Percentiles rank a stretch among this genome's conserved stretches.
phyloP scores from a whole-genome alignment of 2,797 vertebrate genomes.

The Apogon talboti region DNA sequence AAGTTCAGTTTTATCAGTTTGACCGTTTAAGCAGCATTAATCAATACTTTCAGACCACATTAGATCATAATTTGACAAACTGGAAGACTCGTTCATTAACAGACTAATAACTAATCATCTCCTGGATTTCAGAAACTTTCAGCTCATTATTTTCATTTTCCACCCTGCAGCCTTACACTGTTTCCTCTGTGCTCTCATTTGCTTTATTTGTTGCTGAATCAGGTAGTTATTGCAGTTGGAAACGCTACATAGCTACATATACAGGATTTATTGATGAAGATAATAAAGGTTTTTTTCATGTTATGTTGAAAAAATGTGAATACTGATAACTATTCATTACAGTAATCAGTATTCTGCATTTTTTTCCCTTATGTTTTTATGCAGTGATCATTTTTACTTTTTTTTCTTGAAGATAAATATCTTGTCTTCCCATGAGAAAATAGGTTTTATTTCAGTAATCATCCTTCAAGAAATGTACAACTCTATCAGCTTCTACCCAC shows the following conservation, averaged over 20 bases:
- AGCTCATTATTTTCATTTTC: neutral
- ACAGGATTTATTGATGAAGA: too few relatives aligned
- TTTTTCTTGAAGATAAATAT: too few relatives aligned
- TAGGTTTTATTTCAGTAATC: neutral
- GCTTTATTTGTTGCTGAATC: neutral
- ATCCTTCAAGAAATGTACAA: neutral
- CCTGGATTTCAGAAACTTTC: neutral
- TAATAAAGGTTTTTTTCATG: too few relatives aligned
- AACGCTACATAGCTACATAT: too few relatives aligned
- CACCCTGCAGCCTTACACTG: too few relatives aligned
- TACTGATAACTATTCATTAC: neutral
- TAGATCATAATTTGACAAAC: neutral
- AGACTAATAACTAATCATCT: neutral
- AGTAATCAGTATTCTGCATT: too few relatives aligned
- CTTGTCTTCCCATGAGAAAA: neutral
- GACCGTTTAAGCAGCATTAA: neutral
- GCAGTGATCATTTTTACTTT: too few relatives aligned
- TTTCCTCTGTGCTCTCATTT: too few relatives aligned
- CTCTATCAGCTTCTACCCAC: neutral
- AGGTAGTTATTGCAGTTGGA: neutral
- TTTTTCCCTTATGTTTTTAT: too few relatives aligned
- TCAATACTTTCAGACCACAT: neutral
- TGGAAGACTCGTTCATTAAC: neutral
- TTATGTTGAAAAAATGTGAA: neutral
- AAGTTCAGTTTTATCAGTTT: too few relatives aligned